A percentile compares a stretch with the other conserved stretches of the same genome.
Conservation (phyloP, 2,888 invertebrate species). For the Spisula subtruncata region DNA sequence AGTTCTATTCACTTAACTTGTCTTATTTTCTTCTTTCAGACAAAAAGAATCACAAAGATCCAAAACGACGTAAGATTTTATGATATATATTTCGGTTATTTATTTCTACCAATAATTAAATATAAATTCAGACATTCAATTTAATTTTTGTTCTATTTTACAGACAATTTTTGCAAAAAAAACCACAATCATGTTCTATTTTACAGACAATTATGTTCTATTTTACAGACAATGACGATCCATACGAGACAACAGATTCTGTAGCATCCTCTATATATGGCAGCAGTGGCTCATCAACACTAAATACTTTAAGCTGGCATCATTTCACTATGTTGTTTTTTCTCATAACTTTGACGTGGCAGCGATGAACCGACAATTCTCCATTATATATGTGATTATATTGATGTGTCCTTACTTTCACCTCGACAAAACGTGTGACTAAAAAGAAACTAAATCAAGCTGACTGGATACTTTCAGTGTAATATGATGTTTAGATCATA, state of each 20-base stretch:
- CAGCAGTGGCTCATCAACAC: neutral
- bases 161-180: too few relatives aligned
- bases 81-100: neutral
- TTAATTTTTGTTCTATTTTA: too few relatives aligned
- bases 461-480: neutral
- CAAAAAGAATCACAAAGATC: conserved; percentile 28
- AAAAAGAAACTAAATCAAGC: neutral
- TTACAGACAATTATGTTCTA: neutral
- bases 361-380: neutral
- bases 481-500: neutral
- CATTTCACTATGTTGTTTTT: neutral
- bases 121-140: too few relatives aligned
- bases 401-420: neutral
- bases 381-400: neutral
- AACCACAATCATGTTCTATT: too few relatives aligned
- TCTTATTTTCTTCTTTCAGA: conserved; percentile 27
- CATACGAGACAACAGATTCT: neutral
- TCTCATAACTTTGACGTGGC: neutral
- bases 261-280: neutral
- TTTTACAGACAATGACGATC: neutral
- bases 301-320: conserved; percentile 2
- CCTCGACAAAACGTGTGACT: neutral
- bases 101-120: too few relatives aligned
- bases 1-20: too few relatives aligned
- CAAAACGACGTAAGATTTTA: conserved; percentile 25